Conservation (phyloP, 2,888 invertebrate species). For the Brenthis ino region DNA sequence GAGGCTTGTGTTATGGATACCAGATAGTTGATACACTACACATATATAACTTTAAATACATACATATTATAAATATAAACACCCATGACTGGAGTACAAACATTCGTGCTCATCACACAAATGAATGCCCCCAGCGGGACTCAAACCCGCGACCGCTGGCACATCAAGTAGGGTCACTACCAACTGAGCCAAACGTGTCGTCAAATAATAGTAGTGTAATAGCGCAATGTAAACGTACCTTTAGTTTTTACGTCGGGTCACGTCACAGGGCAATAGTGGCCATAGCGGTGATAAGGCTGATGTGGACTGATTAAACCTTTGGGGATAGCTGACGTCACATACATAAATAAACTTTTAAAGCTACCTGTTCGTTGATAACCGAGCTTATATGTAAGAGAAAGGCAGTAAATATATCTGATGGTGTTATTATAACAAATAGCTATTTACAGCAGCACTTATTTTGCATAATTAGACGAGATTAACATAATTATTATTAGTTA, state of each 20-base stretch:
- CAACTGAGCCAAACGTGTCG: too few relatives aligned
- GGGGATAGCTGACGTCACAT: constrained; percentile 16
- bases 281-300: constrained; percentile 22
- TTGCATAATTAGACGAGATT: not conserved
- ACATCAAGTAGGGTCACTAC: too few relatives aligned
- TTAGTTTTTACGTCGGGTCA: constrained; percentile 36
- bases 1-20: too few relatives aligned
- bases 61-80: too few relatives aligned
- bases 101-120: too few relatives aligned
- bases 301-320: constrained; percentile 36
- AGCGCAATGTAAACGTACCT: constrained; percentile 2
- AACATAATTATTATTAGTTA: not conserved
- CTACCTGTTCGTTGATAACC: constrained; percentile 11
- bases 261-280: constrained; percentile 39
- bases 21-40: too few relatives aligned
- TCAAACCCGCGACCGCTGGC: too few relatives aligned
- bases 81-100: too few relatives aligned
- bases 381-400: not conserved
- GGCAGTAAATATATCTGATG: not conserved
- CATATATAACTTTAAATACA: too few relatives aligned
- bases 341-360: constrained; percentile 23
- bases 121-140: too few relatives aligned
- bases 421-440: not conserved
- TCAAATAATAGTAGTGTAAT: not conserved
- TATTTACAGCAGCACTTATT: not conserved